Conservation (phyloP, 2,113 vertebrate species). For the Nettapus auritus region DNA sequence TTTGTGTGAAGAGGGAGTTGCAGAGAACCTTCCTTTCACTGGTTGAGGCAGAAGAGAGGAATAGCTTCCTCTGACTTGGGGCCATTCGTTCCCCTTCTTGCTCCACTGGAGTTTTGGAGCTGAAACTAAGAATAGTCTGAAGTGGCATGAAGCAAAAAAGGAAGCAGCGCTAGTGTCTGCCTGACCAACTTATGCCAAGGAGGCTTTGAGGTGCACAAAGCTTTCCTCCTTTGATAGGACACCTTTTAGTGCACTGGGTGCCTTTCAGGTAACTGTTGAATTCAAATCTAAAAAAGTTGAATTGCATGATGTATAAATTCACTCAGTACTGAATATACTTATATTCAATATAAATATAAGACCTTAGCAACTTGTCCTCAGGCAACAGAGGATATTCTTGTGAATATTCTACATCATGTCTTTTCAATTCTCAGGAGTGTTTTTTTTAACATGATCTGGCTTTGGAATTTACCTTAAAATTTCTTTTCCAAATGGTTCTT, state of each 20-base stretch:
- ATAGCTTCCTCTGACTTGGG: neutral
- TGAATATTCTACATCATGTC: neutral
- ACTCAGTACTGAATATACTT: too few species aligned
- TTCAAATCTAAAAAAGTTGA: neutral
- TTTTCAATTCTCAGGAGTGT: neutral
- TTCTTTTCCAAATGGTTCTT: neutral
- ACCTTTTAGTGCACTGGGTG: neutral
- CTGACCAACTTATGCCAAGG: neutral
- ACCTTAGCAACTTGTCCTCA: neutral
- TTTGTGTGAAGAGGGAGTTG: neutral
- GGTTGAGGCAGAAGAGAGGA: neutral
- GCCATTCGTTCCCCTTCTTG: rapidly evolving
- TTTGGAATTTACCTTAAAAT: neutral
- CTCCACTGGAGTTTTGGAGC: neutral
- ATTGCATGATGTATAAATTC: neutral
- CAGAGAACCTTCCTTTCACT: neutral
- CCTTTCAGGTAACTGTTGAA: neutral
- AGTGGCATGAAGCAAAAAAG: neutral
- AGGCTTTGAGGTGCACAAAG: neutral
- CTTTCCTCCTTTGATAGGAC: neutral
- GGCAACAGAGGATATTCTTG: neutral
- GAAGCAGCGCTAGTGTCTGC: neutral
- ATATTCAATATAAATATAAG: neutral
- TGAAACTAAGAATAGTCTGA: neutral
- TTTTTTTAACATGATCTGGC: neutral